phyloP scores from a whole-genome alignment of 2,797 vertebrate species.

The Pangasius larnaudii region DNA sequence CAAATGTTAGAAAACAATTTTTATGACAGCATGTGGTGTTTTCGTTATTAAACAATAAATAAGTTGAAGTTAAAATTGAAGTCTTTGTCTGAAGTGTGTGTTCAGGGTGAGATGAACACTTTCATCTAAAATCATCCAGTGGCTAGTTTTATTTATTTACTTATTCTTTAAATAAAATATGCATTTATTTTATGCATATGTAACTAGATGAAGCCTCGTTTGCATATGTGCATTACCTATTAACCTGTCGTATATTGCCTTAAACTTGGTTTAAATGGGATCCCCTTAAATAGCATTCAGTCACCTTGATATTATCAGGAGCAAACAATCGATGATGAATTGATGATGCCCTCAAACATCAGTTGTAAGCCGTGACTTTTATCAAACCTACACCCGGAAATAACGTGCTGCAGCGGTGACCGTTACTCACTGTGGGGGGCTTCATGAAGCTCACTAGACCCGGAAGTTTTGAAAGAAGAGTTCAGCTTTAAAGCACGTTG shows the following conservation, averaged over 20 bases:
- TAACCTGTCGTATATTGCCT: not conserved
- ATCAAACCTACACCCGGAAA: not conserved
- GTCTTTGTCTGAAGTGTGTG: too few relatives aligned
- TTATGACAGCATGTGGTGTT: too few relatives aligned
- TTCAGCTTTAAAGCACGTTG: conserved; percentile 20
- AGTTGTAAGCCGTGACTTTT: not conserved
- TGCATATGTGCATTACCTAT: not conserved
- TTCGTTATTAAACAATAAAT: too few relatives aligned
- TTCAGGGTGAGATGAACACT: not conserved
- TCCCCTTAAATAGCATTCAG: not conserved
- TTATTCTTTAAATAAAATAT: not conserved
- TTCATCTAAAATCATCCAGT: not conserved
- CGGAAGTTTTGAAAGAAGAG: not conserved
- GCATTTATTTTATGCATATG: not conserved
- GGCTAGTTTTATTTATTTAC: not conserved
- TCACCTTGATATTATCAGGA: not conserved
- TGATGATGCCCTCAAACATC: not conserved
- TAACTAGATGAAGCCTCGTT: not conserved
- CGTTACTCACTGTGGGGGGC: not conserved
- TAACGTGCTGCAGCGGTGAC: not conserved
- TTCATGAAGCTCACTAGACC: not conserved
- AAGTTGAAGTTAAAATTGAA: too few relatives aligned
- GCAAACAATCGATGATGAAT: not conserved
- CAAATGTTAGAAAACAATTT: too few relatives aligned
- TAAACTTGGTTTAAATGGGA: not conserved